Evolutionary conservation across 2,888 invertebrate genomes (phyloP), one percentile per base, ranked within the genome.

Genomic region (Fragum whitleyi): DNA sequence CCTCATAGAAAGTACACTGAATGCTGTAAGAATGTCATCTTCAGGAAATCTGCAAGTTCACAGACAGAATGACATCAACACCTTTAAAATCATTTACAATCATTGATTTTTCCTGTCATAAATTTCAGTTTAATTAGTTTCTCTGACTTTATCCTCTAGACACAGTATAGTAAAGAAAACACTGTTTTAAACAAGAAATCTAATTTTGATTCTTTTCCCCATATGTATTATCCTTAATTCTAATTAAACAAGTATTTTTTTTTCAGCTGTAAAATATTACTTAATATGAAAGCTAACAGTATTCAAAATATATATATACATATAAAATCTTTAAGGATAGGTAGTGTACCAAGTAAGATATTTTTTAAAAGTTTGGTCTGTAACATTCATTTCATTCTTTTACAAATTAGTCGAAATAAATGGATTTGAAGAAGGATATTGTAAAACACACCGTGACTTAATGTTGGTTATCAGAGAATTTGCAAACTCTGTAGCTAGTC

Each of bases 381-480:
- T 21, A 39, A n/a, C 21, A 14, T 36, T 36, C 36, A 28, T 32
- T 57, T 26, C 57, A 36, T 36, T 36, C 32, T 36, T 36, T 36
- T 36, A 36, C 32, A 36, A 36, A 36, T 36, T 36, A 36, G 32
- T 36, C 32, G 32, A 14, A 32, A 36, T 62, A 29, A 32, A 29
- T 16, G 26, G 26, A 23, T 29, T 21, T 16, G 7, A 32, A 62
- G 5, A 29, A 6, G n/a, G 1, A 32, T 28, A 51, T 21, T 51
- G 1, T 36, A 2, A 32, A 14, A 47, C 47, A 47, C 26, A 70
- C 71, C 77, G 61, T 71, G 51, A 14, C 28, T 67, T 67, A 32
- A 77, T 73, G 68, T 77, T 78, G 32, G 26, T 19, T 6, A 59
- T 68, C 11, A 78, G 16, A 2, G 68, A 19, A 36, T 73, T 68